Percentiles rank a stretch among this genome's conserved stretches.
Evolutionary conservation across 2,797 vertebrate species (phyloP).

Genomic region (Arrhamphus sclerolepis): DNA sequence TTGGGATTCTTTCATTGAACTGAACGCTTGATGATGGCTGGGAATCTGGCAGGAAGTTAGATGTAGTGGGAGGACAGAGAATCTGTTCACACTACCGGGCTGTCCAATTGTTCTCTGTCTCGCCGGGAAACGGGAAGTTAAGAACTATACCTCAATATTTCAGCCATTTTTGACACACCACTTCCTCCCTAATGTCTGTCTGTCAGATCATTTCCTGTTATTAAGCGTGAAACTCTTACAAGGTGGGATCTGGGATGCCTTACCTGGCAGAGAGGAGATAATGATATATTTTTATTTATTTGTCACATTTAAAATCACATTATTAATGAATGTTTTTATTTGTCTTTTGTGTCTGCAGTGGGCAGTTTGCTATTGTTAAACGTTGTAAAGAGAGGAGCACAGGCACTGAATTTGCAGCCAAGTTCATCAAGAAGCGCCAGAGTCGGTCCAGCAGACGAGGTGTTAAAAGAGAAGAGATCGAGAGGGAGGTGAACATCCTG

Average conservation of each 20-base stretch:
- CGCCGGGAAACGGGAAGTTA: constrained; percentile 65
- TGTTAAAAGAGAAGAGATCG: constrained; percentile 90
- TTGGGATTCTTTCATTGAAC: constrained; percentile 31
- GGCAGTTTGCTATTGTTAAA: constrained; percentile 96
- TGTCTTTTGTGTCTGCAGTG: constrained; percentile 75
- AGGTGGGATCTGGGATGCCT: background rate
- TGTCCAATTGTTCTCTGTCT: constrained; percentile 62
- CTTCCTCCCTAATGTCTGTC: constrained; percentile 58
- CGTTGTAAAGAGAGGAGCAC: constrained; percentile 88
- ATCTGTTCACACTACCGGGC: constrained; percentile 29
- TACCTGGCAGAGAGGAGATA: background rate
- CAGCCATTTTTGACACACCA: constrained; percentile 41
- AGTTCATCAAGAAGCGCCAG: constrained; percentile 96
- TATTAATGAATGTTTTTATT: background rate
- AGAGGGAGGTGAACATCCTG: constrained; percentile 93
- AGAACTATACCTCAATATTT: constrained; percentile 47
- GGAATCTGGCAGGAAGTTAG: constrained; percentile 59
- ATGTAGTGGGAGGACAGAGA: constrained; percentile 57
- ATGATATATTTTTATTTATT: background rate
- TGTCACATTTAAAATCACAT: background rate
- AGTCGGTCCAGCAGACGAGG: constrained; percentile 89
- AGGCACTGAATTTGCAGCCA: constrained; percentile 87
- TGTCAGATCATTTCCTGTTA: constrained; percentile 50
- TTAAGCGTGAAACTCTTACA: constrained; percentile 6
- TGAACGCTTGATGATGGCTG: constrained; percentile 30